phyloP scores from a whole-genome alignment of 2,888 invertebrate species.

The Operophtera brumata region DNA sequence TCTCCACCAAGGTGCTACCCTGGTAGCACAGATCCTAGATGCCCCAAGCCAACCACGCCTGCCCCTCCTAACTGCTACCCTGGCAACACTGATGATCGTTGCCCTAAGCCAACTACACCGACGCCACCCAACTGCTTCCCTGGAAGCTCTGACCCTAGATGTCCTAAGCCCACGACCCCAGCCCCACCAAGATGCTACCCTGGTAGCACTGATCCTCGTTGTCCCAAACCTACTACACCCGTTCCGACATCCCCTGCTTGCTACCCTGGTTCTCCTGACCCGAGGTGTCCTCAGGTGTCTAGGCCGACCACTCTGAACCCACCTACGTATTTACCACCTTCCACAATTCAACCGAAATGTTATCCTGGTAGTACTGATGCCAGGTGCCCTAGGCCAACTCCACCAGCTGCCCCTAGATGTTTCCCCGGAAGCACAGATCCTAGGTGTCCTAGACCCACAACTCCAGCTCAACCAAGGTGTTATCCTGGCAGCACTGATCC shows the following conservation, averaged over 20 bases:
- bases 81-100: slow-evolving; percentile 48
- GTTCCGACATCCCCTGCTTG: slow-evolving; percentile 41
- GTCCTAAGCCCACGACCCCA: slow-evolving; percentile 41
- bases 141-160: slow-evolving; percentile 42
- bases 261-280: slow-evolving; percentile 39
- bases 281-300: slow-evolving; percentile 34
- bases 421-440: slow-evolving; percentile 41
- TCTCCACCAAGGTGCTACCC: slow-evolving; percentile 25
- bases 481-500: slow-evolving; percentile 43
- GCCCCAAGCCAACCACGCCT: slow-evolving; percentile 39
- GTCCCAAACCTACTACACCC: slow-evolving; percentile 40
- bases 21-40: slow-evolving; percentile 41
- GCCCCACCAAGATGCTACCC: slow-evolving; percentile 37
- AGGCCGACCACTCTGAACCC: slow-evolving; percentile 38
- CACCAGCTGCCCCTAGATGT: slow-evolving; percentile 38
- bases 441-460: slow-evolving; percentile 42
- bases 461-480: slow-evolving; percentile 38
- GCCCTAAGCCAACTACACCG: slow-evolving; percentile 41
- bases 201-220: slow-evolving; percentile 30
- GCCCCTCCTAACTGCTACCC: slow-evolving; percentile 51
- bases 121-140: slow-evolving; percentile 39
- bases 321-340: slow-evolving; percentile 19
- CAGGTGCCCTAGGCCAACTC: slow-evolving; percentile 40
- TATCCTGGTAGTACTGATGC: slow-evolving; percentile 37
- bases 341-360: slow-evolving; percentile 29